These are phyloP conservation scores for Malacoctenus gilli DNA, from an alignment of 2,797 vertebrate genomes.

Conservation along the genomic window DNA sequence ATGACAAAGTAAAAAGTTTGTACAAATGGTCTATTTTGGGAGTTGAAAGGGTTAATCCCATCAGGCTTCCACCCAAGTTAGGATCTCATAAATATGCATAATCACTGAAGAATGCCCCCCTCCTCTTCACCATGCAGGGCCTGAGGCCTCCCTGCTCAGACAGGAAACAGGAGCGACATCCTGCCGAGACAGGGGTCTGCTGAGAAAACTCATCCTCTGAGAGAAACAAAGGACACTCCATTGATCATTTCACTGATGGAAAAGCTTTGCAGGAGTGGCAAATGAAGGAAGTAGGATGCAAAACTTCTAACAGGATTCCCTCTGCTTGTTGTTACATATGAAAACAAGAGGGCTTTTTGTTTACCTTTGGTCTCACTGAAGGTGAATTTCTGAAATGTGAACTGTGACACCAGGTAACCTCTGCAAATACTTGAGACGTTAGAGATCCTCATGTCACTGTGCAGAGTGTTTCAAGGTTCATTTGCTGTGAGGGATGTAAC, in stretches of 20 bases:
- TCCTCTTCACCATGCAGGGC: neutral
- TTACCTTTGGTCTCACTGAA: too few relatives aligned
- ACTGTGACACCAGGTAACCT: neutral
- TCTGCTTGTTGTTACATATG: conserved; percentile 1
- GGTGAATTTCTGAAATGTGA: too few relatives aligned
- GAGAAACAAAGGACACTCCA: neutral
- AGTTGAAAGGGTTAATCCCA: neutral
- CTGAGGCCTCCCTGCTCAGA: neutral
- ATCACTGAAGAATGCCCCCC: neutral
- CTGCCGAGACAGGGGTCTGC: neutral
- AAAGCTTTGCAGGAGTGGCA: neutral
- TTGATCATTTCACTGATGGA: neutral
- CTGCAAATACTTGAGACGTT: neutral
- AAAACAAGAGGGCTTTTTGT: conserved; percentile 16
- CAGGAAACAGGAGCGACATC: neutral
- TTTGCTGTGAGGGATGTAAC: too few relatives aligned
- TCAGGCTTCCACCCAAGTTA: neutral
- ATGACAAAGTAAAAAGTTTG: too few relatives aligned
- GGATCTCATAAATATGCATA: neutral
- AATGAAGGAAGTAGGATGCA: neutral
- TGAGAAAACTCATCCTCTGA: neutral
- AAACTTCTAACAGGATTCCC: too few relatives aligned
- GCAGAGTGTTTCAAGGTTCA: too few relatives aligned
- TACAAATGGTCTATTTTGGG: neutral
- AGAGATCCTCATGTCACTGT: too few relatives aligned